Percentiles rank a stretch among this genome's conserved stretches.
These are phyloP conservation scores for Drepana arcuata DNA, from an alignment of 1,140 invertebrate species.

Conservation along the genomic window DNA sequence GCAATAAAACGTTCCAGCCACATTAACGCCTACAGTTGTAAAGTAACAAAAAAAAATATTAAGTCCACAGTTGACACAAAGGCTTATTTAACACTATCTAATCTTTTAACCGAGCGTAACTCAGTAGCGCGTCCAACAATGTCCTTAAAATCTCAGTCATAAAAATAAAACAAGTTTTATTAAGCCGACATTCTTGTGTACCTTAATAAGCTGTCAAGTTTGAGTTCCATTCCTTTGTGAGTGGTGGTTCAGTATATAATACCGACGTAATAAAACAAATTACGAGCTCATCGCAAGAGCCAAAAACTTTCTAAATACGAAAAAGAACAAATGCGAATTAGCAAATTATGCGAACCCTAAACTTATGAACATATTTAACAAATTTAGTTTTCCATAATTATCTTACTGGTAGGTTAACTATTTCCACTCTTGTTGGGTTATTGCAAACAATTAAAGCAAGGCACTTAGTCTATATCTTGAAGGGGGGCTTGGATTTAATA, in stretches of 20 bases:
- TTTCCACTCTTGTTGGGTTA: no score
- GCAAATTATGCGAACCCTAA: no score
- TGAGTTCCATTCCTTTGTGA: no score
- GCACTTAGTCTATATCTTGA: no score
- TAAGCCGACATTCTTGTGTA: constrained; percentile 2
- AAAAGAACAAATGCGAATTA: background rate
- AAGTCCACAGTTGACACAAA: constrained; percentile 20
- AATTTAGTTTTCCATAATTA: background rate
- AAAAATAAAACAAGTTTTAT: constrained; percentile 21
- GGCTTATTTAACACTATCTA: constrained; percentile 29
- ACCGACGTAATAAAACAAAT: background rate
- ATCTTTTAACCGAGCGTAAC: constrained; percentile 23
- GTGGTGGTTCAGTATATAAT: background rate
- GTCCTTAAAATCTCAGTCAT: constrained; percentile 16
- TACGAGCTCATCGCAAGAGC: background rate
- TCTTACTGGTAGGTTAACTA: no score
- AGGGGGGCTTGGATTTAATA: no score
- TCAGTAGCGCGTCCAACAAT: constrained; percentile 15
- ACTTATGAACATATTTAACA: no score
- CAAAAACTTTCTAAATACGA: background rate
- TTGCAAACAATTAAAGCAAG: no score
- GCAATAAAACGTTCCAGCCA: no score
- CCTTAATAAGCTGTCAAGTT: no score
- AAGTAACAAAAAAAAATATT: no score
- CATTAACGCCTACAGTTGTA: no score